These are phyloP conservation scores for Paracanthobrama guichenoti DNA, from an alignment of 2,113 vertebrate genomes.

Conservation along the genomic window DNA sequence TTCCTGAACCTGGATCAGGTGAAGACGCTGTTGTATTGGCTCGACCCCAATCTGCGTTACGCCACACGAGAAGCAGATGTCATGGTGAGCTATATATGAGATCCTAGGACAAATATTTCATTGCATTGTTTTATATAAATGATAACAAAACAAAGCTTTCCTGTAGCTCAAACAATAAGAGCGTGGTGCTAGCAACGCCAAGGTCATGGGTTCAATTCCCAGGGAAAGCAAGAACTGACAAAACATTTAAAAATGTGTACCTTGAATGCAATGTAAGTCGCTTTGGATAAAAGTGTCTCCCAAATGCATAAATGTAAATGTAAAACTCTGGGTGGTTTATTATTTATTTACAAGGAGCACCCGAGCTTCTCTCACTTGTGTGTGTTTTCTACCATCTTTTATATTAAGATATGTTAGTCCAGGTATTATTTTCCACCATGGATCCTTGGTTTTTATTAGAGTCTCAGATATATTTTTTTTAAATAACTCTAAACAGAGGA, in stretches of 20 bases:
- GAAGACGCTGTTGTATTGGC: slow-evolving; percentile 97
- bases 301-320: no score
- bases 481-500: neutral
- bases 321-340: neutral
- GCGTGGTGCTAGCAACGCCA: no score
- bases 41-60: slow-evolving; percentile 93
- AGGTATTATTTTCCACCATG: neutral
- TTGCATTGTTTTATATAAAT: neutral
- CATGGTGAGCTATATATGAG: slow-evolving; percentile 79
- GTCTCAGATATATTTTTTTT: no score
- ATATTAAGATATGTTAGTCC: neutral
- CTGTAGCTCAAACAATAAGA: no score
- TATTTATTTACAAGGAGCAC: neutral
- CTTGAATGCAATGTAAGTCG: no score
- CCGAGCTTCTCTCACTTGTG: neutral
- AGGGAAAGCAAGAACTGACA: no score
- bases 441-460: slow-evolving; percentile 3
- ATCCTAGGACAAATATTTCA: neutral
- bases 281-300: no score
- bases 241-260: no score
- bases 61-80: slow-evolving; percentile 93
- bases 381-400: neutral
- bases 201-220: no score
- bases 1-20: slow-evolving; percentile 97
- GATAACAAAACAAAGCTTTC: no score